These are phyloP conservation scores for Cassiopea andromeda DNA, from an alignment of 30 jellyfish, hydroid and myxozoan species.

Conservation along the genomic window DNA sequence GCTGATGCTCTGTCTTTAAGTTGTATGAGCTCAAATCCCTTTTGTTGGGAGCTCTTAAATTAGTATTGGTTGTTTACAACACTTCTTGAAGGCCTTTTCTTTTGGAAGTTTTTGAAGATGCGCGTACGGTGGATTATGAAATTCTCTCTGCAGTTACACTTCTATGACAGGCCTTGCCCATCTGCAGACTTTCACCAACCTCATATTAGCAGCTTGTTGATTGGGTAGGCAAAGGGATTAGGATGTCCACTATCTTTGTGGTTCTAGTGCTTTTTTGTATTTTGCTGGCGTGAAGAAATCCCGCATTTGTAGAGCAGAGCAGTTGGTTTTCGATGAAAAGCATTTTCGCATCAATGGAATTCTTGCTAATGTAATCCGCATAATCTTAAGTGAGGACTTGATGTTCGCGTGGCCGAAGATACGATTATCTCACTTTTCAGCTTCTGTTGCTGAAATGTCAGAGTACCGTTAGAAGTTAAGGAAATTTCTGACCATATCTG, in stretches of 20 bases:
- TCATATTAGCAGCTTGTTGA: background rate
- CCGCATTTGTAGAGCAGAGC: slow-evolving; percentile 31
- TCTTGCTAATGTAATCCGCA: slow-evolving; percentile 5
- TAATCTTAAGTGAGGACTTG: background rate
- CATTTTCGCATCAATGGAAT: slow-evolving; percentile 13
- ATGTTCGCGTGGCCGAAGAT: slow-evolving; percentile 27
- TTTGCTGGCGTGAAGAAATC: slow-evolving; percentile 18
- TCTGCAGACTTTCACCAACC: background rate
- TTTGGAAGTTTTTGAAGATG: too few species aligned
- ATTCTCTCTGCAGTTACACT: background rate
- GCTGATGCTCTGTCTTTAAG: too few species aligned
- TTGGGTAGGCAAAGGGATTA: slow-evolving; percentile 20
- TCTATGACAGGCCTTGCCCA: background rate
- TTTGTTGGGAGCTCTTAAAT: too few species aligned
- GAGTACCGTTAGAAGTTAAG: background rate
- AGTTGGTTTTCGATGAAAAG: slow-evolving; percentile 6
- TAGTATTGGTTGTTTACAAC: too few species aligned
- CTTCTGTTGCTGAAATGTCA: background rate
- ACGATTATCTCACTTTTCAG: slow-evolving; percentile 12
- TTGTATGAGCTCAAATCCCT: too few species aligned
- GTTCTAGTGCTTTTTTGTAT: slow-evolving; percentile 18
- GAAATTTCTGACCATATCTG: background rate
- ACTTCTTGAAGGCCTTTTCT: too few species aligned
- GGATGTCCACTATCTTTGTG: slow-evolving; percentile 30
- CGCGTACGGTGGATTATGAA: background rate